A percentile compares a stretch with the other conserved stretches of the same genome.
Conservation (phyloP, 2,113 vertebrate species). For the Aleadryas rufinucha region DNA sequence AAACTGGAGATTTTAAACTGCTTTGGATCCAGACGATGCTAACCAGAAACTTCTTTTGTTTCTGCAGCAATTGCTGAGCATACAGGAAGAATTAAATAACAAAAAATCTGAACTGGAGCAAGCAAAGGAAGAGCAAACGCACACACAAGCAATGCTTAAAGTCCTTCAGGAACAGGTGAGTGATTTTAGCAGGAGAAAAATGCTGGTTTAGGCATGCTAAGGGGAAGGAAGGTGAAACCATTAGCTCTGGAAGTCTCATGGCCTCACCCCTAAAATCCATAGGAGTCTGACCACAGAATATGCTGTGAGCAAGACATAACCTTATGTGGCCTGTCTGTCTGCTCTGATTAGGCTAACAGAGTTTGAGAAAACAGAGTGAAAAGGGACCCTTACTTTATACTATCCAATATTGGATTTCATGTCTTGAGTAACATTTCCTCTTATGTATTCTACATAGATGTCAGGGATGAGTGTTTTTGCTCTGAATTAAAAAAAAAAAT, state of each 20-base stretch:
- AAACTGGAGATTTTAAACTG: background rate
- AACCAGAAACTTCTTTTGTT: constrained; percentile 38
- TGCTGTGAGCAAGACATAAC: background rate
- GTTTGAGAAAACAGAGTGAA: background rate
- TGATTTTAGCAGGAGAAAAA: background rate
- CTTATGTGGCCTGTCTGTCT: background rate
- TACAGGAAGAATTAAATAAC: constrained; percentile 87
- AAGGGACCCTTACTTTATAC: background rate
- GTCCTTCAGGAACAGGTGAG: constrained; percentile 82
- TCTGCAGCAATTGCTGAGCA: constrained; percentile 85
- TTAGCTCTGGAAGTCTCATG: background rate
- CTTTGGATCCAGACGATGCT: background rate
- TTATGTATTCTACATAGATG: background rate
- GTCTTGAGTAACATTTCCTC: background rate
- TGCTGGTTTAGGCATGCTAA: background rate
- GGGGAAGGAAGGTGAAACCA: background rate
- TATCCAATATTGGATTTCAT: background rate
- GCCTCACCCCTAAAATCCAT: background rate
- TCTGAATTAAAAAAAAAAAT: constrained; percentile 1
- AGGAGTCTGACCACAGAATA: background rate
- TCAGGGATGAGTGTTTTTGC: background rate
- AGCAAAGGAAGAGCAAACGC: constrained; percentile 85
- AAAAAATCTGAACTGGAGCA: constrained; percentile 89
- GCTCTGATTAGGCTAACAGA: background rate
- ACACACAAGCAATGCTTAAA: constrained; percentile 76